A percentile compares a stretch with the other conserved stretches of the same genome.
Conservation (phyloP, 2,113 vertebrate species). For the Monopterus albus region DNA sequence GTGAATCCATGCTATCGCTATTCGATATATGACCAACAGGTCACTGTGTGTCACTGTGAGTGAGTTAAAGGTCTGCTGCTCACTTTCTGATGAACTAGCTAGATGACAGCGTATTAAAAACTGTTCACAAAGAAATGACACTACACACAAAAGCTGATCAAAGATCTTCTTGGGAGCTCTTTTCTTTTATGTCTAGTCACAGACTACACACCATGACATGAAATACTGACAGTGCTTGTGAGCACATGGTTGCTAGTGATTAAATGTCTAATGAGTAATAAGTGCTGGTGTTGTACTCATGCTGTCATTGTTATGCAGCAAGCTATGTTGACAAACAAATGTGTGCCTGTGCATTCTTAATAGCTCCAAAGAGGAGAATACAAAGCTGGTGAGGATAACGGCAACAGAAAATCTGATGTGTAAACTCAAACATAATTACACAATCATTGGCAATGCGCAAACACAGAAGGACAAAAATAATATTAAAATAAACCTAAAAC, state of each 20-base stretch:
- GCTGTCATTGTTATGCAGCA: slow-evolving; percentile 53
- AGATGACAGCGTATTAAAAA: slow-evolving; percentile 23
- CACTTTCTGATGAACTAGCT: slow-evolving; percentile 31
- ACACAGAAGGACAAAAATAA: slow-evolving; percentile 28
- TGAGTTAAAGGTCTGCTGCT: slow-evolving; percentile 25
- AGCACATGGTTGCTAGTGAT: slow-evolving; percentile 49
- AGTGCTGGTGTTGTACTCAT: slow-evolving; percentile 44
- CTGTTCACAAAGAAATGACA: slow-evolving; percentile 6
- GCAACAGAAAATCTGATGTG: slow-evolving; percentile 1
- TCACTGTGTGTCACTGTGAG: neutral
- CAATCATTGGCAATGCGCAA: neutral
- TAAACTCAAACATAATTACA: slow-evolving; percentile 6
- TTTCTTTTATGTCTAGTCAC: slow-evolving; percentile 41
- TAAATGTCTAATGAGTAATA: slow-evolving; percentile 57
- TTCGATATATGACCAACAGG: slow-evolving; percentile 31
- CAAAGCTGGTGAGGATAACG: neutral
- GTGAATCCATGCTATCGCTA: slow-evolving; percentile 23
- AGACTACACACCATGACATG: slow-evolving; percentile 33
- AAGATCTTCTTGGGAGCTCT: slow-evolving; percentile 30
- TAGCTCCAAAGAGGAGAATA: slow-evolving; percentile 11
- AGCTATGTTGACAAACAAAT: slow-evolving; percentile 45
- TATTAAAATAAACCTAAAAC: slow-evolving; percentile 23
- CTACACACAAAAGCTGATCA: slow-evolving; percentile 33
- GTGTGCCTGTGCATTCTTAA: slow-evolving; percentile 35
- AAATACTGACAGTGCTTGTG: slow-evolving; percentile 24